A percentile compares a stretch with the other conserved stretches of the same genome.
Conservation (phyloP, 2,888 invertebrate genomes). For the Meghimatium bilineatum region DNA sequence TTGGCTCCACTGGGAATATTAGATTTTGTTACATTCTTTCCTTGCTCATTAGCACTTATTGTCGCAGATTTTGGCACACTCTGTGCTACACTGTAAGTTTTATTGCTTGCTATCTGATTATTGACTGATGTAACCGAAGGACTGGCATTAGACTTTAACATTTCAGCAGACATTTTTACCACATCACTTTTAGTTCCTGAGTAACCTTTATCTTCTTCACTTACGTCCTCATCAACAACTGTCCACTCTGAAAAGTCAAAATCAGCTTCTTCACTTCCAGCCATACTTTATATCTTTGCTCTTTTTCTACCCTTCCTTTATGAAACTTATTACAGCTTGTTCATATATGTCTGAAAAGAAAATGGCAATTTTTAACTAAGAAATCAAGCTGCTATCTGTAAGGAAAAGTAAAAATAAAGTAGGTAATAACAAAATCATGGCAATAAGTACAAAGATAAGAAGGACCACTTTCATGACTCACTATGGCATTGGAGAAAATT, state of each 20-base stretch:
- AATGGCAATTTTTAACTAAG: no score
- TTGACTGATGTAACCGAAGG: background rate
- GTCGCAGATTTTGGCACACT: background rate
- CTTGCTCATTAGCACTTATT: background rate
- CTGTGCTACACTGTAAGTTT: background rate
- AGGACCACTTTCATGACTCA: no score
- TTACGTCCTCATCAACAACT: constrained; percentile 38
- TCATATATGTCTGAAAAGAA: no score
- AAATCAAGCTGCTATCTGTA: no score
- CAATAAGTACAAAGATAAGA: no score
- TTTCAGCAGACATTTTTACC: background rate
- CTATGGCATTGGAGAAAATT: no score
- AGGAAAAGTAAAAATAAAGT: no score
- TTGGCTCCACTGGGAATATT: background rate
- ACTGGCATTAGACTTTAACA: background rate
- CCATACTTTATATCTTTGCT: background rate
- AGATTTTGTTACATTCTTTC: background rate
- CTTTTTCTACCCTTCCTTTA: no score
- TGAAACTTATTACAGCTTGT: no score
- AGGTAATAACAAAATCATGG: no score
- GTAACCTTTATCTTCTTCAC: background rate
- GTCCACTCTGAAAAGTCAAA: constrained; percentile 39
- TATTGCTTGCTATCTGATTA: background rate
- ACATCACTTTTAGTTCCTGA: no score
- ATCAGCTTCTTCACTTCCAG: constrained; percentile 24